Evolutionary conservation across 2,113 vertebrate genomes (phyloP).

Genomic region (Calidris pugnax): DNA sequence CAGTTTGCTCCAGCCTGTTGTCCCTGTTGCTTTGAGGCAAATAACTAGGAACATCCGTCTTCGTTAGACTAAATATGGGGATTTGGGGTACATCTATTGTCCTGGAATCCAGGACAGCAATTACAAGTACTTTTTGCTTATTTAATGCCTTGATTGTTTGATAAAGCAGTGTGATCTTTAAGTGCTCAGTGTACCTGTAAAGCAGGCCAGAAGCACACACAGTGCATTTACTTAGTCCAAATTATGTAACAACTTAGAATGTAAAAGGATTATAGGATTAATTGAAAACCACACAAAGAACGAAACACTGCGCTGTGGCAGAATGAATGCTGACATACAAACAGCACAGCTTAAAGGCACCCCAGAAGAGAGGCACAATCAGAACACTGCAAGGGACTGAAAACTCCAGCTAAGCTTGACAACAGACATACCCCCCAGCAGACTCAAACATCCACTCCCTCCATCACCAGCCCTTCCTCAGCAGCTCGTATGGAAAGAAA

Average conservation of each 20-base stretch:
- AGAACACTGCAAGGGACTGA: neutral
- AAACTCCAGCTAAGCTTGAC: neutral
- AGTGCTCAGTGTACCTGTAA: neutral
- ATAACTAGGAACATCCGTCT: neutral
- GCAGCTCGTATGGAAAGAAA: neutral
- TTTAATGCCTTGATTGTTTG: neutral
- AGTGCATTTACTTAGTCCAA: neutral
- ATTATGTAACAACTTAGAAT: neutral
- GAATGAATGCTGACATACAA: neutral
- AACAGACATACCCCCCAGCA: neutral
- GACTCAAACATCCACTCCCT: neutral
- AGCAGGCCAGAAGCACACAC: neutral
- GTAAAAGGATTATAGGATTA: constrained; percentile 1
- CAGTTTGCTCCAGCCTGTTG: neutral
- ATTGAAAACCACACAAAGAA: neutral
- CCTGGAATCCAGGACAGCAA: neutral
- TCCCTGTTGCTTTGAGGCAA: neutral
- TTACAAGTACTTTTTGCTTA: neutral
- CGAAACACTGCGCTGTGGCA: neutral
- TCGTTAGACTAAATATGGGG: neutral
- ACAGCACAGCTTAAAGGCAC: neutral
- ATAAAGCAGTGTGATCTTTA: neutral
- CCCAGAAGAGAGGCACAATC: neutral
- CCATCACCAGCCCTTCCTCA: neutral
- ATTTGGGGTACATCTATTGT: neutral